These are phyloP conservation scores for Takifugu bimaculatus DNA, from an alignment of 2,113 vertebrate species.

Conservation along the genomic window DNA sequence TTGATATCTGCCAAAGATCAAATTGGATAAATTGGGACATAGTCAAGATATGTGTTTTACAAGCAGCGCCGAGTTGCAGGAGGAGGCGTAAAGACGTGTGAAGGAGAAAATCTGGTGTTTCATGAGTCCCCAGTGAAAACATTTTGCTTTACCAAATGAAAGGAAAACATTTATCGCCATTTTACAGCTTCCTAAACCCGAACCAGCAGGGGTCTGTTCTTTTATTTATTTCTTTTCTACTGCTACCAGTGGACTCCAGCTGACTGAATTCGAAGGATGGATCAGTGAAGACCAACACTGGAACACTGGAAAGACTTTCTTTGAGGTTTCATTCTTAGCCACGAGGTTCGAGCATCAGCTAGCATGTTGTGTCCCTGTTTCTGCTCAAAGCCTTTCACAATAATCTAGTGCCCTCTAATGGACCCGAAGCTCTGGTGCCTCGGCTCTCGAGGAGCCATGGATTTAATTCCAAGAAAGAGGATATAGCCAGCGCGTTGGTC, in stretches of 20 bases:
- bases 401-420: conserved; percentile 68
- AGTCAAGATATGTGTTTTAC: conserved; percentile 54
- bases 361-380: not conserved
- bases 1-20: conserved; percentile 37
- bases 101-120: conserved; percentile 60
- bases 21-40: conserved; percentile 48
- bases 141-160: conserved; percentile 32
- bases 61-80: conserved; percentile 46
- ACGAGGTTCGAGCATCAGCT: conserved; percentile 8
- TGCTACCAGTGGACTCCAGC: conserved; percentile 17
- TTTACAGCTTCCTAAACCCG: no score
- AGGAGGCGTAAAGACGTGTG: conserved; percentile 52
- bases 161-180: conserved; percentile 9
- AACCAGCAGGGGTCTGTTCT: conserved; percentile 9
- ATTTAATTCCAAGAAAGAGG: conserved; percentile 7
- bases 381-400: conserved; percentile 27
- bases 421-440: conserved; percentile 21
- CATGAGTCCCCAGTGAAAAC: conserved; percentile 34
- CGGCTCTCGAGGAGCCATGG: not conserved
- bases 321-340: conserved; percentile 16
- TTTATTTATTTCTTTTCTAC: not conserved
- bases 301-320: conserved; percentile 18
- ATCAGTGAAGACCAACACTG: conserved; percentile 24
- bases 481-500: not conserved
- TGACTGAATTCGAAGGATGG: conserved; percentile 24